Conservation (phyloP, 2,888 invertebrate species). For the Pristionchus mayeri region DNA sequence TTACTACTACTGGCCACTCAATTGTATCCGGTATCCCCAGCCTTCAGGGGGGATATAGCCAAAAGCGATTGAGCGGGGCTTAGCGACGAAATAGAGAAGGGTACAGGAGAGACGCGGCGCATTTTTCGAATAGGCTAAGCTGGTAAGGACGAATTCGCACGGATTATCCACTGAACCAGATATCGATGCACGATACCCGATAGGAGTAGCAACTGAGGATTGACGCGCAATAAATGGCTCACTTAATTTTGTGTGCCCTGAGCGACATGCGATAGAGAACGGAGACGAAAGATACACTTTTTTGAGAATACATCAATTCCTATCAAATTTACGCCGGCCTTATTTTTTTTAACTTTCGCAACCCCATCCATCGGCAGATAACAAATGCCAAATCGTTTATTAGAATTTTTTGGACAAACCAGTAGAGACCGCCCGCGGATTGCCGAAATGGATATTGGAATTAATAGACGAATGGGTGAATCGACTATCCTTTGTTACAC, state of each 20-base stretch:
- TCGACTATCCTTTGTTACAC: too few species aligned
- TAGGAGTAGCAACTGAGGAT: too few species aligned
- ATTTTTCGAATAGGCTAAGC: constrained; percentile 38
- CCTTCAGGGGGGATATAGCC: neutral
- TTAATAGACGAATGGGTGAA: too few species aligned
- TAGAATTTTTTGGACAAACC: too few species aligned
- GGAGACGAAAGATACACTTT: neutral
- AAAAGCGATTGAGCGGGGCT: constrained; percentile 16
- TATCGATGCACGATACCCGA: neutral
- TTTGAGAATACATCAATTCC: too few species aligned
- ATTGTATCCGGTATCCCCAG: neutral
- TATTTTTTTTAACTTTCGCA: too few species aligned
- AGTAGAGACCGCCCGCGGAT: too few species aligned
- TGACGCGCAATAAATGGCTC: too few species aligned
- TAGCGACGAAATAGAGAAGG: neutral
- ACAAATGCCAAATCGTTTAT: too few species aligned
- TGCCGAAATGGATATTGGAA: too few species aligned
- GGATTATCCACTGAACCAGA: neutral
- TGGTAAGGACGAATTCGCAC: neutral
- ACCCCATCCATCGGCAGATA: too few species aligned
- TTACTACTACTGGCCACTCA: constrained; percentile 15
- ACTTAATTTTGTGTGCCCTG: neutral
- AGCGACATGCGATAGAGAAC: neutral
- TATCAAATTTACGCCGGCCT: too few species aligned
- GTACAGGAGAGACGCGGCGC: neutral